A percentile compares a stretch with the other conserved stretches of the same genome.
phyloP scores from a whole-genome alignment of 2,888 invertebrate species.

The Druceiella hillmani region DNA sequence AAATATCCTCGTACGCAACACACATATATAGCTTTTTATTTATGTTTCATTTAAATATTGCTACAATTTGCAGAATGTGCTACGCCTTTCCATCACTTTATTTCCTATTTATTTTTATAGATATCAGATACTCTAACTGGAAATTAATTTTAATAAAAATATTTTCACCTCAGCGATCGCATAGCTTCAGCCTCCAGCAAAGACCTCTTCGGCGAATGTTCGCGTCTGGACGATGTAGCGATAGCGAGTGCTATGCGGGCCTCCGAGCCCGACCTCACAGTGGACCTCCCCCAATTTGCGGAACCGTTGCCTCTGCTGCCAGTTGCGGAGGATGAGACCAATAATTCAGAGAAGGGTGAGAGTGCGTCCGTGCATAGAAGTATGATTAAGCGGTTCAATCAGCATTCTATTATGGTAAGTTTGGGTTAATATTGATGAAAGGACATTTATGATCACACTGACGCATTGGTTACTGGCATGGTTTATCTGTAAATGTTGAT shows the following conservation, averaged over 20 bases:
- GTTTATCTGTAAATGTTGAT: too few species aligned
- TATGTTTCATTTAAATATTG: too few species aligned
- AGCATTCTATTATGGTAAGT: constrained; percentile 93
- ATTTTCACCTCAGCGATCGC: constrained; percentile 56
- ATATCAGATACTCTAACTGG: too few species aligned
- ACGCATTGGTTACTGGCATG: too few species aligned
- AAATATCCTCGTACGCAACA: too few species aligned
- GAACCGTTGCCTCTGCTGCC: constrained; percentile 50
- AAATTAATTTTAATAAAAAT: constrained; percentile 11
- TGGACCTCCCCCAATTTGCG: constrained; percentile 79
- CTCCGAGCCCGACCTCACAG: constrained; percentile 58
- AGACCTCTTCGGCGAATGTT: constrained; percentile 97
- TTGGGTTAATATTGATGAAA: too few species aligned
- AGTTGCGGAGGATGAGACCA: constrained; percentile 29
- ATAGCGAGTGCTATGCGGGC: constrained; percentile 74
- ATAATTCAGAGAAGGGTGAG: constrained; percentile 36
- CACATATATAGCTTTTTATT: too few species aligned
- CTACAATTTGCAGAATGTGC: too few species aligned
- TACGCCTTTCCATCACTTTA: too few species aligned
- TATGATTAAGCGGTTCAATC: constrained; percentile 94
- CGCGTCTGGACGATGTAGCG: constrained; percentile 89
- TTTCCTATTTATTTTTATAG: too few species aligned
- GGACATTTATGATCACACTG: too few species aligned
- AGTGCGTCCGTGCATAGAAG: constrained; percentile 69
- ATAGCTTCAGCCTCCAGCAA: constrained; percentile 80